Base-by-base conservation (phyloP, 2,797 vertebrate species). In the Anniella stebbinsi region DNA sequence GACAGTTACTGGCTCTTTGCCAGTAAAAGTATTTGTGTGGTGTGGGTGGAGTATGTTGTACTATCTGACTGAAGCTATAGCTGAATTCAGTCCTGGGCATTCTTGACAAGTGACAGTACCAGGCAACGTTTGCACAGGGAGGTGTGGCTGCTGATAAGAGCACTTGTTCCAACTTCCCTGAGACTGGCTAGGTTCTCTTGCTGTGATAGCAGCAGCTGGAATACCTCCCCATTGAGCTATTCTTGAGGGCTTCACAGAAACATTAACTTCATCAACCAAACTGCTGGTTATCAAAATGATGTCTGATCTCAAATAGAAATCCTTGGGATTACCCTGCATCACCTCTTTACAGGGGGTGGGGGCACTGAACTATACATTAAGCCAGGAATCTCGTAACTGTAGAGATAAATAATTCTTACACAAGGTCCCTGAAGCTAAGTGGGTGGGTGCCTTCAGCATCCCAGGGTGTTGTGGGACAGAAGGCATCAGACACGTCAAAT, bases 401-500 rank as follows among this genome's bases (percentile, higher is more conserved):
- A 76, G 33, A 41, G n/a, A 57, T 70, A 76, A 87, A 87, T 87
- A 82, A 90, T 18, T 41, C 12, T n/a, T 67, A 83, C 57, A 3
- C 30, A 69, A 87, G 84, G 41, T 57, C 28, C 8, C 10, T 45
- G 28, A 87, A 63, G 51, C 38, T 18, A 83, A 91, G 78, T 18
- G n/a, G 63, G 63, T 38, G 25, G 60, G 15, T 63, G 23, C 73
- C 33, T 87, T 87, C 83, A 41, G 45, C n/a, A 76, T 23, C 8
- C 30, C 57, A 45, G 54, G 33, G 11, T 81, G 45, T 80, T 80
- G 45, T 86, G 70, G 60, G 66, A 66, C 84, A 80, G n/a, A 88
- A 91, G 76, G 70, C 67, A 75, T 88, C 63, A 60, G 67, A 78
- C 80, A 83, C 51, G 51, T 91, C 70, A 66, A 77, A 83, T 77